A percentile compares a stretch with the other conserved stretches of the same genome.
phyloP scores from a whole-genome alignment of 1,140 invertebrate genomes.

The Bombyx mori region ASM3026992v2 NC_085118.1:12394501-12395000 shows the following conservation, averaged over 20 bases:
- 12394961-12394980: conserved; percentile 62
- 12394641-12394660: too few relatives aligned
- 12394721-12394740: neutral
- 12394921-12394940: conserved; percentile 81
- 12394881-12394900: conserved; percentile 76
- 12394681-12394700: too few relatives aligned
- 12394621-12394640: too few relatives aligned
- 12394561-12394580: neutral
- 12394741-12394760: neutral
- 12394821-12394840: conserved; percentile 74
- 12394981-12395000: too few relatives aligned
- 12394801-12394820: conserved; percentile 77
- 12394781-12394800: conserved; percentile 64
- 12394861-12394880: conserved; percentile 79
- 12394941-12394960: conserved; percentile 75
- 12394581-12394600: neutral
- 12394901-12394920: conserved; percentile 77
- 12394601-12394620: too few relatives aligned
- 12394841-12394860: conserved; percentile 77
- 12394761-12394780: conserved; percentile 47
- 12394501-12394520: conserved; percentile 80
- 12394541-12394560: neutral
- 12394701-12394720: too few relatives aligned
- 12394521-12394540: conserved; percentile 72
- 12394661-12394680: too few relatives aligned